phyloP scores from a whole-genome alignment of 2,113 vertebrate genomes.

The Plecotus auritus region DNA sequence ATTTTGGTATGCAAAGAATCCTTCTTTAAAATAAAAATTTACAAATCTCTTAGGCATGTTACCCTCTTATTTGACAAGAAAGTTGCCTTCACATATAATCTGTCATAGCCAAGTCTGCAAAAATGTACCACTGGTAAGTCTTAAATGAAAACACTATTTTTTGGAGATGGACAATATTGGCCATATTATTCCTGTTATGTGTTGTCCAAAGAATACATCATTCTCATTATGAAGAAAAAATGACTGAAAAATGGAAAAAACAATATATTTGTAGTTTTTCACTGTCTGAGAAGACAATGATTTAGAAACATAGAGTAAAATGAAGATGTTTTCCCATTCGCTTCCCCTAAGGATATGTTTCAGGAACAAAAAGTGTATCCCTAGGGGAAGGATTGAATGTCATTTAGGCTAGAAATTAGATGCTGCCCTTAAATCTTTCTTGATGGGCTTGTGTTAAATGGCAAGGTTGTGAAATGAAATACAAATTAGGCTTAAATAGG shows the following conservation, averaged over 20 bases:
- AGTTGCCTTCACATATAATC: constrained; percentile 31
- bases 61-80: constrained; percentile 34
- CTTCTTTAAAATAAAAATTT: constrained; percentile 42
- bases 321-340: not conserved
- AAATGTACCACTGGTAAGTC: not conserved
- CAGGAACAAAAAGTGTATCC: not conserved
- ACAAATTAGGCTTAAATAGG: constrained; percentile 68
- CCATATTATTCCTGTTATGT: not conserved
- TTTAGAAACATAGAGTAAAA: not conserved
- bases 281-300: not conserved
- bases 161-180: constrained; percentile 12
- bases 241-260: not conserved
- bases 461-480: constrained; percentile 73
- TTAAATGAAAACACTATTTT: not conserved
- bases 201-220: constrained; percentile 47
- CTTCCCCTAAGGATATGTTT: not conserved
- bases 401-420: constrained; percentile 60
- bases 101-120: not conserved
- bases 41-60: not conserved
- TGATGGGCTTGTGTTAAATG: constrained; percentile 62
- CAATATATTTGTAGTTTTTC: not conserved
- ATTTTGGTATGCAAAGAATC: constrained; percentile 53
- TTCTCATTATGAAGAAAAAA: not conserved
- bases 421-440: constrained; percentile 44
- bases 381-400: constrained; percentile 21